These are phyloP conservation scores for Watsonalla binaria DNA, from an alignment of 2,888 invertebrate genomes.

Conservation along the genomic window DNA sequence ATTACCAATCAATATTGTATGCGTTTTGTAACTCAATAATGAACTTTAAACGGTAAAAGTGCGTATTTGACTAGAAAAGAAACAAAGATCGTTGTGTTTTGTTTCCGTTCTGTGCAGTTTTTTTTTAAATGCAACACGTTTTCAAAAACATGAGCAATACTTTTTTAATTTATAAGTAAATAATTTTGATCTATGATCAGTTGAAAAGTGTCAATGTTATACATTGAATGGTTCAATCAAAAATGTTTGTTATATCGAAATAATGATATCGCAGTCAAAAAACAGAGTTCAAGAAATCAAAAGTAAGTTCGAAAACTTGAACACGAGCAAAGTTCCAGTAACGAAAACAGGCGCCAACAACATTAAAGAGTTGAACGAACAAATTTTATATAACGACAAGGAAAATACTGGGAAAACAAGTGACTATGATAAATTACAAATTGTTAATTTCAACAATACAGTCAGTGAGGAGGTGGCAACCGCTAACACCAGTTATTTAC, in stretches of 20 bases:
- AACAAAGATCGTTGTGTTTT: not conserved
- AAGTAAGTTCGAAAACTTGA: slow-evolving; percentile 80
- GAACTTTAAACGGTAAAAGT: not conserved
- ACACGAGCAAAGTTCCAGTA: slow-evolving; percentile 42
- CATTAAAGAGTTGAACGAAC: slow-evolving; percentile 23
- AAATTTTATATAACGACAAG: slow-evolving; percentile 9
- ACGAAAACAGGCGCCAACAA: slow-evolving; percentile 13
- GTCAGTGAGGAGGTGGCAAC: slow-evolving; percentile 11
- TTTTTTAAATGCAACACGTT: not conserved
- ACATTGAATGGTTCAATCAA: slow-evolving; percentile 19
- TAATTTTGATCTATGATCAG: not conserved
- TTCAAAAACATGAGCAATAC: not conserved
- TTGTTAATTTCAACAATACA: slow-evolving; percentile 22
- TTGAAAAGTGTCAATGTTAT: not conserved
- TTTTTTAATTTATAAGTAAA: too few relatives aligned
- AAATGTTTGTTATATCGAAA: slow-evolving; percentile 55
- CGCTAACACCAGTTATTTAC: slow-evolving; percentile 59
- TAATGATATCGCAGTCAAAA: slow-evolving; percentile 67
- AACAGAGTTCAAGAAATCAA: slow-evolving; percentile 82
- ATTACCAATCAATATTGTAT: not conserved
- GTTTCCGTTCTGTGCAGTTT: not conserved
- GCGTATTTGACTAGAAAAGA: not conserved
- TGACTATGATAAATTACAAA: slow-evolving; percentile 19
- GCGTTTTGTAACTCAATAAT: not conserved
- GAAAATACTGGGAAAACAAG: slow-evolving; percentile 6